Evolutionary conservation across 2,888 invertebrate genomes (phyloP), one percentile per base, ranked within the genome.

Genomic region (Polylopha cassiicola): DNA sequence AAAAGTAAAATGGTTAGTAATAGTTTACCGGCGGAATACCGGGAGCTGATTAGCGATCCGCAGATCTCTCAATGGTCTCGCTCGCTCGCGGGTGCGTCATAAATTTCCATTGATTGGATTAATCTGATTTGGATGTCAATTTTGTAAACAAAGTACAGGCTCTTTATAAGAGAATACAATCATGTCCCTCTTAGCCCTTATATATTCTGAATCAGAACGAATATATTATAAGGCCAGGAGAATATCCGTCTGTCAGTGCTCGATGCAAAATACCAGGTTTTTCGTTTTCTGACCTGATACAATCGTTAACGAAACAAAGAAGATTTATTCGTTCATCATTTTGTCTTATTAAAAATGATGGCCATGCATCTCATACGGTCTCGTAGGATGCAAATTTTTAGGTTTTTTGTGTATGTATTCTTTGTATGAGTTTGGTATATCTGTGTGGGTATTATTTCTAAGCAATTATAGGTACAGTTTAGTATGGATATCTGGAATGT

Each of bases 81-180:
- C 69, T 65, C 72, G 74, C 65, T 73, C 73, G 65, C 58, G 75
- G 74, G 77, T 77, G 82, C 81, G 78, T 86, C 86, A 86, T 86
- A 86, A 86, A 86, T 86, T 79, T 77, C 70, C 80, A 80, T 81
- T 86, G 85, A 85, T 86, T 81, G 85, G 84, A 80, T 82, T 86
- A 84, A 86, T 86, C 86, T 84, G 86, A 86, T 86, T 85, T 85
- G 79, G 73, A 77, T 81, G 82, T 80, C 81, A 81, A 81, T 78
- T 84, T 85, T 74, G 78, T 71, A 73, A 69, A 68, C 70, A 77
- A 76, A 73, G 73, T 72, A 72, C 70, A 71, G 67, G 67, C 69
- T 79, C 67, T 78, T 73, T 77, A 73, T 71, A 78, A 75, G 61
- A 73, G 67, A 79, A 80, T 73, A 78, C 72, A 72, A 72, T 73